Percentiles rank a stretch among this genome's conserved stretches.
Evolutionary conservation across 2,797 vertebrate species (phyloP).

Genomic region (Sebastes aleutianus): DNA sequence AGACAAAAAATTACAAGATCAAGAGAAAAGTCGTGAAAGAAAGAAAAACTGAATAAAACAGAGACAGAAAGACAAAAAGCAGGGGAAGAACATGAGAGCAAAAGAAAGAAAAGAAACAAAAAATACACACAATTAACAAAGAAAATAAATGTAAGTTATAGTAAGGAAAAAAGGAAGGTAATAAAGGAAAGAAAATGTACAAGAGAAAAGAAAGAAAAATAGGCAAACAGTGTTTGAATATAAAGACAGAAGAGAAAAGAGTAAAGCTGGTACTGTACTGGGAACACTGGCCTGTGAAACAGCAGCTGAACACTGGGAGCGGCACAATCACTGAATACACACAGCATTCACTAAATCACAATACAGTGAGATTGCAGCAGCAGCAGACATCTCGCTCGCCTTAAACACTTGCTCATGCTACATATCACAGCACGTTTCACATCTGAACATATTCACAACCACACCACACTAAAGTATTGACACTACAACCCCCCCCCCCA

Average conservation of each 20-base stretch:
- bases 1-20: accelerated
- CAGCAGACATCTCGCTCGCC: background rate
- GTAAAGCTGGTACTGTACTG: background rate
- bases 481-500: background rate
- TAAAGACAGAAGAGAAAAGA: background rate
- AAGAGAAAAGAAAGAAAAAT: background rate
- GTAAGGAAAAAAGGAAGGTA: background rate
- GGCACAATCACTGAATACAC: slow-evolving; percentile 22
- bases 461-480: background rate
- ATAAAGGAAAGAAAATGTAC: background rate
- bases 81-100: background rate
- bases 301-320: slow-evolving; percentile 1
- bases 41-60: background rate
- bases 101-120: background rate
- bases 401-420: slow-evolving; percentile 3
- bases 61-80: background rate
- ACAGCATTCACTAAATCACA: slow-evolving; percentile 38
- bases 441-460: background rate
- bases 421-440: background rate
- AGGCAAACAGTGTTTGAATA: background rate
- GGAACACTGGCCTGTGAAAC: slow-evolving; percentile 14
- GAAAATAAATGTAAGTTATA: background rate
- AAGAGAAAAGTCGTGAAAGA: background rate
- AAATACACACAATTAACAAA: background rate
- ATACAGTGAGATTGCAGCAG: slow-evolving; percentile 7